Base-by-base conservation (phyloP, 2,113 vertebrate species). In the Gopherus flavomarginatus region DNA sequence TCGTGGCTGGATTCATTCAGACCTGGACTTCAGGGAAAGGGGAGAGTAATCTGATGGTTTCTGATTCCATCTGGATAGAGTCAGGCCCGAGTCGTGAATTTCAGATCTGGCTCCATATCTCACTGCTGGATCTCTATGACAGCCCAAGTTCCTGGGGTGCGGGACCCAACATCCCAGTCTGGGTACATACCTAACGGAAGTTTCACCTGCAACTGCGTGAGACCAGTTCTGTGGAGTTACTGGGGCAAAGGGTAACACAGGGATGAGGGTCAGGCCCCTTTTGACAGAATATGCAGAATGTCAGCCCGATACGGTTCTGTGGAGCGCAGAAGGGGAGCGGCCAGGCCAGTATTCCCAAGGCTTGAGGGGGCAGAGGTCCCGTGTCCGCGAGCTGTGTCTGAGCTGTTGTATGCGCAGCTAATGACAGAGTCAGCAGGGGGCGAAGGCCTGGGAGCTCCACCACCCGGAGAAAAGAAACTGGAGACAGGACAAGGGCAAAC, bases 371-470 rank as follows among this genome's bases (percentile, higher is more conserved):
- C 7, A 31, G 21, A 9, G n/a, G 35, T n/a, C n/a, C 16, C n/a
- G 10, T 72, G n/a, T 5, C 69, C 42, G 8, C n/a, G 8, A 72
- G 65, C 17, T 72, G 69, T 4, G 35, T 24, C 27, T 16, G 29
- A 14, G 11, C 4, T 16, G 29, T 35, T 62, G 24, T 12, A 26
- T 83, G 35, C 81, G 83, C 56, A 62, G 59, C 29, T 35, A 62
- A 62, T 16, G 12, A 62, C 29, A 16, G 59, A 35, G 12, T 13
- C 16, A 90, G 85, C 10, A 19, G 19, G 69, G 9, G 10, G n/a
- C 19, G 19, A 10, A 24, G 38, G n/a, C 22, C 44, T 84, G 49
- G 22, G 83, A 16, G 59, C 38, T 8, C 49, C 4, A 65, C 0
- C 0, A 10, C 44, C 31, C 22, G 19, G 21, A 75, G 59, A 62